Base-by-base conservation (phyloP, 1,140 invertebrate species). In the Dreissena polymorpha region DNA sequence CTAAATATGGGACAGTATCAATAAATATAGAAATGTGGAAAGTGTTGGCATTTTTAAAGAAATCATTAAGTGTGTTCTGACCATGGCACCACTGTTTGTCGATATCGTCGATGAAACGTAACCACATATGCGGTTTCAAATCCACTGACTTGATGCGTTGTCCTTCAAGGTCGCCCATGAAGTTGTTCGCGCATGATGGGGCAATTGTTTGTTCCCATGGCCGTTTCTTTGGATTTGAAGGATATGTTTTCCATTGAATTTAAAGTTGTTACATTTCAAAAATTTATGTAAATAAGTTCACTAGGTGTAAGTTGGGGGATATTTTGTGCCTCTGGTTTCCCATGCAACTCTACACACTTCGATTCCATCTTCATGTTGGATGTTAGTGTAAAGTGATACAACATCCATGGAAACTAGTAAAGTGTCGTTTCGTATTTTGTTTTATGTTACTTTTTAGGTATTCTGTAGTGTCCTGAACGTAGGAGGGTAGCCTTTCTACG, bases 401-500 rank as follows among this genome's bases (percentile, higher is more conserved):
- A 72, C 70, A 73, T 73, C 70, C 13, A 73, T 73, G 12, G 53
- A n/a, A 49, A 53, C 50, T 10, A 72, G 50, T 16, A n/a, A 23
- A 8, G 70, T 21, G 16, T 73, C 18, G 8, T 49, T 8, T 16
- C 18, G 3, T 21, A 73, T 51, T 21, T 18, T 53, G 25, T 13
- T 73, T 14, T 8, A 73, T 25, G 51, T 73, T 73, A 14, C 16
- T 27, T 55, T 53, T 21, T 18, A 73, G 39, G 39, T 39, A 73
- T 51, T 73, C 70, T 21, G 51, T 73, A 53, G 70, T 73, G 23
- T 73, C 70, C 50, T 73, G 51, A 18, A 69, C 50, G 27, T 69
- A 69, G 39, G 67, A 69, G 10, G 39, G 8, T 10, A 69, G 29
- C 16, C 14, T 13, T 53, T 73, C 49, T 53, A 53, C 70, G 51